Percentiles rank a stretch among this genome's conserved stretches.
These are phyloP conservation scores for Strigamia crassipes DNA, from an alignment of 2,888 invertebrate genomes.

Conservation along the genomic window DNA sequence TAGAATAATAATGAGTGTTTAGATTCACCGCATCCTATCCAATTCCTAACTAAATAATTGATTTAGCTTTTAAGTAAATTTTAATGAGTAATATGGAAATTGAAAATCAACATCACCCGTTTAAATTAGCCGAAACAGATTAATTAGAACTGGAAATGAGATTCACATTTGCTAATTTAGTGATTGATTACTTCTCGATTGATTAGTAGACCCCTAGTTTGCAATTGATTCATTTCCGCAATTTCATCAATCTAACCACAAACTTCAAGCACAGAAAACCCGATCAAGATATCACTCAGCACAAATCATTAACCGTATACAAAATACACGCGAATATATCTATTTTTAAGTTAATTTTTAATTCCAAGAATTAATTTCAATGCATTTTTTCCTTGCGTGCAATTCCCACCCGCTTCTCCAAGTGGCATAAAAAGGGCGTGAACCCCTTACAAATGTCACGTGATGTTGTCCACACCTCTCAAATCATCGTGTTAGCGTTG, in stretches of 20 bases:
- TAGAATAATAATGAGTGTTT: no score
- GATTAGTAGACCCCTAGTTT: neutral
- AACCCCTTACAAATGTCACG: conserved; percentile 5
- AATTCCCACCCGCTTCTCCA: neutral
- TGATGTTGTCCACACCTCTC: conserved; percentile 21
- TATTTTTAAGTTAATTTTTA: neutral
- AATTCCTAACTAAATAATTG: no score
- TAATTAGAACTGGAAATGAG: neutral
- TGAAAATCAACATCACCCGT: neutral
- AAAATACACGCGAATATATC: no score
- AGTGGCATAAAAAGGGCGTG: conserved; percentile 21
- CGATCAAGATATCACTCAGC: neutral
- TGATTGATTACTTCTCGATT: conserved; percentile 11
- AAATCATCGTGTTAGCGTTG: conserved; percentile 21
- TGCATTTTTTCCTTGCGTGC: neutral
- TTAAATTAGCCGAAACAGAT: neutral
- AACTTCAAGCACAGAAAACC: neutral
- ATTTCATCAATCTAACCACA: neutral
- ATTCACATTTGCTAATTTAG: neutral
- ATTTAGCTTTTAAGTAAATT: neutral
- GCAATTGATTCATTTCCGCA: neutral
- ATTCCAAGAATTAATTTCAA: neutral
- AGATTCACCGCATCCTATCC: no score
- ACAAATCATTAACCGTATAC: neutral
- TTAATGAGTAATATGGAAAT: neutral